These are phyloP conservation scores for Trachops cirrhosus DNA, from an alignment of 2,797 vertebrate genomes.

Conservation along the genomic window DNA sequence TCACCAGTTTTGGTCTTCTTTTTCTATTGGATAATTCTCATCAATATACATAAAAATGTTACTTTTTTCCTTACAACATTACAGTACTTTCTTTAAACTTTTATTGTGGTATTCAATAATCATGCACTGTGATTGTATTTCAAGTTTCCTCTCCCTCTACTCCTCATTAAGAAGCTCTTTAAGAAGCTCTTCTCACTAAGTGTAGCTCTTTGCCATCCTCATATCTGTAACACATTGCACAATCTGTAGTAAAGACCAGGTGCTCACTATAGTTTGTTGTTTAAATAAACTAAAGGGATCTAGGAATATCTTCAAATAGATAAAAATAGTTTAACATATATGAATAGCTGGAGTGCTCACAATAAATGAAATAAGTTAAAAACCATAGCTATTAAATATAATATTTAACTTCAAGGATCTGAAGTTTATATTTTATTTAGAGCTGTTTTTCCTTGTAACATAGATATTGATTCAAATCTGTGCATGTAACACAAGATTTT, in stretches of 20 bases:
- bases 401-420: background rate
- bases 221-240: too few relatives aligned
- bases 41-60: background rate
- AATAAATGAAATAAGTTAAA: conserved; percentile 5
- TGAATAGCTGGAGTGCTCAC: background rate
- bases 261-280: background rate
- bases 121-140: background rate
- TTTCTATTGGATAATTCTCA: background rate
- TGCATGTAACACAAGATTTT: background rate
- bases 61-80: background rate
- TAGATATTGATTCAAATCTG: background rate
- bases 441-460: background rate
- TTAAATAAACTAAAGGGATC: background rate
- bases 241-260: background rate
- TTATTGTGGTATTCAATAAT: background rate
- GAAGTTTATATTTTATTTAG: background rate
- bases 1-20: background rate
- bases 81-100: background rate
- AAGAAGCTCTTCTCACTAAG: too few relatives aligned
- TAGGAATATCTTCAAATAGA: background rate
- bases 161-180: background rate
- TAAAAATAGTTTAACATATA: background rate
- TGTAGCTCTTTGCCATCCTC: background rate
- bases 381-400: background rate
- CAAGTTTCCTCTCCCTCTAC: background rate